Conservation (phyloP, 2,797 vertebrate genomes). For the Sebastes alutus region DNA sequence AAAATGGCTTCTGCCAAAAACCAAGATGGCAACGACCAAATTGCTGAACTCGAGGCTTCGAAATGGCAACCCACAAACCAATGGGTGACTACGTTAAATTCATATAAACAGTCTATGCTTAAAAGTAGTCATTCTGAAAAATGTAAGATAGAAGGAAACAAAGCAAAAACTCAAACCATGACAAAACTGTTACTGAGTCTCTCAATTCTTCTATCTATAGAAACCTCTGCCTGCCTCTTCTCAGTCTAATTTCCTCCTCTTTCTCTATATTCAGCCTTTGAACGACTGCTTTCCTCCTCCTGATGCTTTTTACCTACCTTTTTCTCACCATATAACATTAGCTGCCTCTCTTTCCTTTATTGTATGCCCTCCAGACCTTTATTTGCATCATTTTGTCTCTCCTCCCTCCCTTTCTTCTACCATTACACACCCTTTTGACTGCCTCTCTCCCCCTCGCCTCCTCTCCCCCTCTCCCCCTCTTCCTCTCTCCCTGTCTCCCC, state of each 20-base stretch:
- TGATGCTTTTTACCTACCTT: background rate
- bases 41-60: too few relatives aligned
- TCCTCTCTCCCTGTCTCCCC: conserved; percentile 48
- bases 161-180: background rate
- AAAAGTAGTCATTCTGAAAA: background rate
- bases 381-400: conserved; percentile 21
- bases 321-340: conserved; percentile 28
- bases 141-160: background rate
- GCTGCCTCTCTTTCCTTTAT: conserved; percentile 11
- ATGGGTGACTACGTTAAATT: too few relatives aligned
- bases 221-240: background rate
- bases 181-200: background rate
- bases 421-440: conserved; percentile 34
- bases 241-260: background rate
- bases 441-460: conserved; percentile 41
- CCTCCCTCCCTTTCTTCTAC: background rate
- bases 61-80: background rate
- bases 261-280: background rate
- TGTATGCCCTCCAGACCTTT: conserved; percentile 2
- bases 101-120: too few relatives aligned
- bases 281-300: background rate
- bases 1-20: too few relatives aligned
- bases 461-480: conserved; percentile 15
- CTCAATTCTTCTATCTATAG: background rate
- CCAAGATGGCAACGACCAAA: too few relatives aligned